These are phyloP conservation scores for Podarcis muralis DNA, from an alignment of 2,113 vertebrate species.

Conservation along the genomic window DNA sequence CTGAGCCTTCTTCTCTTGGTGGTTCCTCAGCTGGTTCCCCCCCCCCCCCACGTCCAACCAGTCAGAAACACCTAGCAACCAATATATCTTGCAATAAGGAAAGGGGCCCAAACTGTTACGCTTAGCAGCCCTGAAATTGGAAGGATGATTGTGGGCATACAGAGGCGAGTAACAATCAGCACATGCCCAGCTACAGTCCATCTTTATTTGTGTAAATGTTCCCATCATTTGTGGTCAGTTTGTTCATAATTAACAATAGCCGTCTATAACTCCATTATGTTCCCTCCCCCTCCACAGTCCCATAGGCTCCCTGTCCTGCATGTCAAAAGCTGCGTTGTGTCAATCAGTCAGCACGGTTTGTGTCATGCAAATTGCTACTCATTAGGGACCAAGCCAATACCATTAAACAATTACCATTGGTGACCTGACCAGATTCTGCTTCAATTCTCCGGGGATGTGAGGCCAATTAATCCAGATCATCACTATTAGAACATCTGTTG, in stretches of 20 bases:
- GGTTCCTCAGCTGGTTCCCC: background rate
- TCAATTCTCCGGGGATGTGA: background rate
- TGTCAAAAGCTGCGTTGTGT: background rate
- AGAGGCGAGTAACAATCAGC: background rate
- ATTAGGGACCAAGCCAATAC: conserved; percentile 8
- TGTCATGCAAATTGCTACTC: background rate
- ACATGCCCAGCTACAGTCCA: background rate
- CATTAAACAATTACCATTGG: conserved; percentile 28
- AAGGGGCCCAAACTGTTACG: background rate
- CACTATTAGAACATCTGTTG: conserved; percentile 23
- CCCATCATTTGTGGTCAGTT: background rate
- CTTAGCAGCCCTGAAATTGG: background rate
- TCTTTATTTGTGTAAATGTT: background rate
- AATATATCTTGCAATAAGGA: background rate
- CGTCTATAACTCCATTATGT: background rate
- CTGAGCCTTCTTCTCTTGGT: too few relatives aligned
- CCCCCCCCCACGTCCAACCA: too few relatives aligned
- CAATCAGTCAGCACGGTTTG: background rate
- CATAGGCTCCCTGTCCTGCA: background rate
- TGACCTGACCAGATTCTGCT: conserved; percentile 11
- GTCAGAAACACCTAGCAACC: background rate
- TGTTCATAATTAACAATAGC: background rate
- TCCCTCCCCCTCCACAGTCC: background rate
- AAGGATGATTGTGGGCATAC: background rate
- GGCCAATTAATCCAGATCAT: background rate